These are phyloP conservation scores for Hemaris fuciformis DNA, from an alignment of 2,888 invertebrate species.

Conservation along the genomic window DNA sequence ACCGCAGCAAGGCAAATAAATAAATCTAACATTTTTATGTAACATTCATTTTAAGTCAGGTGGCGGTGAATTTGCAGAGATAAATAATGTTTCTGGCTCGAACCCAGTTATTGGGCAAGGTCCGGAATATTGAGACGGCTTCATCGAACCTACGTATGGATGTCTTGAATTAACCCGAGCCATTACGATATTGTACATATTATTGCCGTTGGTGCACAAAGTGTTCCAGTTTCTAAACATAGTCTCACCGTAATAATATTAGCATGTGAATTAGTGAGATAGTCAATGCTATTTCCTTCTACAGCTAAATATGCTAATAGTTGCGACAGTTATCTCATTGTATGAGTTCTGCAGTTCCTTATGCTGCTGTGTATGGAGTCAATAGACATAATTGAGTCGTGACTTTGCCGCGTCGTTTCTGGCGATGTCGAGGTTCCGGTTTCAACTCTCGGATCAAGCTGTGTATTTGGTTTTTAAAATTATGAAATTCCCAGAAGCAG, in stretches of 20 bases:
- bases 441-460: no score
- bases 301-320: background rate
- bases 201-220: background rate
- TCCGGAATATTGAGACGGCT: conserved; percentile 43
- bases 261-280: background rate
- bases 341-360: background rate
- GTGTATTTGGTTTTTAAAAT: no score
- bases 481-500: no score
- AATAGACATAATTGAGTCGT: no score
- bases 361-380: no score
- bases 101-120: conserved; percentile 45
- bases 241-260: background rate
- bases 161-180: conserved; percentile 15
- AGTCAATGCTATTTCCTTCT: background rate
- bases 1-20: no score
- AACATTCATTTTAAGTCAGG: conserved; percentile 19
- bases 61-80: conserved; percentile 48
- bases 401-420: no score
- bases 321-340: background rate
- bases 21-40: background rate
- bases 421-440: no score
- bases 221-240: conserved; percentile 1
- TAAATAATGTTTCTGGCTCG: conserved; percentile 53
- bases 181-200: conserved; percentile 20
- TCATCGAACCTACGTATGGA: conserved; percentile 25